Conservation (phyloP, 1,140 invertebrate species). For the Nephotettix cincticeps region DNA sequence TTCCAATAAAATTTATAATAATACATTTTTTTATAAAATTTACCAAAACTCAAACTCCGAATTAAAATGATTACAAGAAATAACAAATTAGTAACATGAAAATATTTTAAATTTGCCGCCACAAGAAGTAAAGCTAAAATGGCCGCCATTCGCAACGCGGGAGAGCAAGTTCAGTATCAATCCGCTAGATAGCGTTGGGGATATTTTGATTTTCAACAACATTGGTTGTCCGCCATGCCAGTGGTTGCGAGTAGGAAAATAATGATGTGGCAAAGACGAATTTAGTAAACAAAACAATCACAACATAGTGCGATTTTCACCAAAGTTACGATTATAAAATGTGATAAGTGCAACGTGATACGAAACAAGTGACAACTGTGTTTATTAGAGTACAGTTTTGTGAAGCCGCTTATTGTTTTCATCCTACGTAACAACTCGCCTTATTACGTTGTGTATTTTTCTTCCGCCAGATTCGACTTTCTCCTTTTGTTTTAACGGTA, state of each 20-base stretch:
- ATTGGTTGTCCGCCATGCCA: constrained; percentile 51
- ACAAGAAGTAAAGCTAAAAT: not conserved
- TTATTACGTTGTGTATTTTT: constrained; percentile 28
- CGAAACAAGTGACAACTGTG: constrained; percentile 14
- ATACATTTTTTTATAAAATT: not conserved
- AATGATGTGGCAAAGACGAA: constrained; percentile 54
- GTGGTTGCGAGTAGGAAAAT: constrained; percentile 52
- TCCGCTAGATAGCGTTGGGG: constrained; percentile 22
- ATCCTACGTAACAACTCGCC: constrained; percentile 30
- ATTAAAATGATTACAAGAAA: not conserved
- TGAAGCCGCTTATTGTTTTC: constrained; percentile 30
- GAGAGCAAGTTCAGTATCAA: constrained; percentile 20
- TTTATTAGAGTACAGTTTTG: not conserved
- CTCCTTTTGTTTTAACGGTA: constrained; percentile 16
- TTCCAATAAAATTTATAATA: no score
- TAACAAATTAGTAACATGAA: no score
- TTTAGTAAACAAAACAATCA: constrained; percentile 18
- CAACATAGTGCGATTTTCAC: not conserved
- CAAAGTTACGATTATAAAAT: constrained; percentile 26
- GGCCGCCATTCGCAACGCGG: constrained; percentile 23
- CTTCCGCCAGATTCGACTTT: not conserved
- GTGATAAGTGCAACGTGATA: constrained; percentile 25
- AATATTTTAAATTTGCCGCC: no score
- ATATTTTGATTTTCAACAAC: constrained; percentile 34
- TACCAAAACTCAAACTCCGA: not conserved